phyloP scores from a whole-genome alignment of 2,113 vertebrate species.

The Ceuthmochares aereus region DNA sequence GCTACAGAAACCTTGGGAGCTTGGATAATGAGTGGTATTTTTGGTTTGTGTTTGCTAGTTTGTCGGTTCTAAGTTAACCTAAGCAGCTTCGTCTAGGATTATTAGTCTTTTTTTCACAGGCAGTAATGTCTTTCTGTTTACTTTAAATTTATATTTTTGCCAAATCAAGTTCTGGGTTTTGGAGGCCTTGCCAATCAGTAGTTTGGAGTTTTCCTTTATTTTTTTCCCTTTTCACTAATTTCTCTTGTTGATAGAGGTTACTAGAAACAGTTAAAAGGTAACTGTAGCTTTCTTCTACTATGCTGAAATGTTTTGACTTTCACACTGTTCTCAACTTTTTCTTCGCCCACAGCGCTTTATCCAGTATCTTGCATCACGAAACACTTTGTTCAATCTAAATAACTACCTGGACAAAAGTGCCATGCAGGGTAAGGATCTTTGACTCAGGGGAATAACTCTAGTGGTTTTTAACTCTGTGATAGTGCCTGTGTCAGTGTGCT shows the following conservation, averaged over 20 bases:
- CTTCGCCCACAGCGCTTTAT: slow-evolving; percentile 86
- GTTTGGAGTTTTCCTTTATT: background rate
- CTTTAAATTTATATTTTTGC: background rate
- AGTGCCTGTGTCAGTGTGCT: background rate
- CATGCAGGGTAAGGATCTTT: slow-evolving; percentile 85
- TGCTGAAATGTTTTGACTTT: background rate
- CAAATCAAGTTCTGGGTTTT: background rate
- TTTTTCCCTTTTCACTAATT: background rate
- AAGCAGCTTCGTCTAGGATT: background rate
- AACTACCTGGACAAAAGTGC: slow-evolving; percentile 96
- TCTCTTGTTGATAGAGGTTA: background rate
- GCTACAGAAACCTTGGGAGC: background rate
- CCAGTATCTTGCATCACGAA: slow-evolving; percentile 93
- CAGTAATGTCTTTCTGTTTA: background rate
- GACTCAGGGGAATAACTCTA: background rate
- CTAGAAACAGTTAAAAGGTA: background rate
- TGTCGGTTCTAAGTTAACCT: background rate
- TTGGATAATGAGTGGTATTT: background rate
- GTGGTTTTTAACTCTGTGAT: background rate
- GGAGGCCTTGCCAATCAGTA: background rate
- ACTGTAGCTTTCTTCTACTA: background rate
- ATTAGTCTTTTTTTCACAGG: background rate
- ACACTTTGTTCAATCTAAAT: slow-evolving; percentile 94
- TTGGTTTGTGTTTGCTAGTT: background rate
- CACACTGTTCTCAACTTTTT: background rate